Conservation (phyloP, 2,888 invertebrate genomes). For the Augiades crinisus region DNA sequence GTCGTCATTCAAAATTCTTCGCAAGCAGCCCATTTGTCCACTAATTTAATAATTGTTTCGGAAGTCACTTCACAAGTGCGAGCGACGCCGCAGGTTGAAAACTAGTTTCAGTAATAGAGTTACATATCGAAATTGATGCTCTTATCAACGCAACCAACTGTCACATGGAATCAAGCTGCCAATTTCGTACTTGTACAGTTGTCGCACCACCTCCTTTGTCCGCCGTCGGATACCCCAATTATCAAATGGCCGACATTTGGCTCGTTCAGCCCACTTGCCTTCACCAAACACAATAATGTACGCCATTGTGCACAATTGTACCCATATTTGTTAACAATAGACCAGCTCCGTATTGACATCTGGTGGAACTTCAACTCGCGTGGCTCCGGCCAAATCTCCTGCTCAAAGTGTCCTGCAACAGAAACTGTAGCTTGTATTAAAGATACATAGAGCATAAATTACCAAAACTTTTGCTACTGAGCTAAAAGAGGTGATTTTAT, state of each 20-base stretch:
- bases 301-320: conserved; percentile 71
- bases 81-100: no score
- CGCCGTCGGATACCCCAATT: conserved; percentile 53
- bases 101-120: no score
- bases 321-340: conserved; percentile 76
- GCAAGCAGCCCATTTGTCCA: no score
- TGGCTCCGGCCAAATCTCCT: conserved; percentile 10
- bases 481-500: no score
- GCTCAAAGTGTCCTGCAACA: background rate
- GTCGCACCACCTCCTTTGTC: conserved; percentile 29
- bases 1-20: no score
- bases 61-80: no score
- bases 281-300: conserved; percentile 67
- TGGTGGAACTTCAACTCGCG: conserved; percentile 48
- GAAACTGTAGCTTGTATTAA: background rate
- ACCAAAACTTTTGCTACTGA: background rate
- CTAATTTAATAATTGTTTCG: no score
- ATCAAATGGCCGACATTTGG: conserved; percentile 74
- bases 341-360: conserved; percentile 65
- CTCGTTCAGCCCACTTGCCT: conserved; percentile 54
- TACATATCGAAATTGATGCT: background rate
- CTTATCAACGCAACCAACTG: conserved; percentile 1
- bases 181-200: background rate
- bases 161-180: background rate
- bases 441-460: background rate